Conservation (phyloP, 1,140 invertebrate genomes). For the Lasioglossum baleicum region DNA sequence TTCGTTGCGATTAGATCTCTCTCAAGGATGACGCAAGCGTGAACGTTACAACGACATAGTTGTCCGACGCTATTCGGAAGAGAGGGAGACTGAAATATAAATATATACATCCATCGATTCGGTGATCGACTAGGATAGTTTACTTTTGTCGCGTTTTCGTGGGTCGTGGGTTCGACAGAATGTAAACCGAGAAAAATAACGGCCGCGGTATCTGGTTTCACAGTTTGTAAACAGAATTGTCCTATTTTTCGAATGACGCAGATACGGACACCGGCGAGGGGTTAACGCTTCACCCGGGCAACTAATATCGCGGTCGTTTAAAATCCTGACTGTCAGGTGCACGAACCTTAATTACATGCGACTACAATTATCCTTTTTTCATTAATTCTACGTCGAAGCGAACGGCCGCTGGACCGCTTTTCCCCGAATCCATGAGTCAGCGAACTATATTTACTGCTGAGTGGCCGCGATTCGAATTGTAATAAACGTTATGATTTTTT, state of each 20-base stretch:
- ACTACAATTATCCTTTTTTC: neutral
- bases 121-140: neutral
- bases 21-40: too few species aligned
- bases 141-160: conserved; percentile 18
- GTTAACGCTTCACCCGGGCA: neutral
- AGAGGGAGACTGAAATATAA: too few species aligned
- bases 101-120: too few species aligned
- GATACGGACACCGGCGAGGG: neutral
- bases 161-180: too few species aligned
- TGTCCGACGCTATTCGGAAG: too few species aligned
- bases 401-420: neutral
- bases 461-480: too few species aligned
- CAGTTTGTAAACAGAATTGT: conserved; percentile 33
- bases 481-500: neutral
- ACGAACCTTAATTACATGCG: neutral
- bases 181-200: conserved; percentile 24
- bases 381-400: neutral
- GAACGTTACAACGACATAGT: too few species aligned
- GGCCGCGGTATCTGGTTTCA: conserved; percentile 6
- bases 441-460: too few species aligned
- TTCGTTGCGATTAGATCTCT: too few species aligned
- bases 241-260: conserved; percentile 36
- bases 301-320: neutral
- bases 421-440: neutral
- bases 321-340: neutral